Percentiles rank a stretch among this genome's conserved stretches.
Evolutionary conservation across 2,797 vertebrate genomes (phyloP).

Genomic region (Acipenser transmontanus): DNA sequence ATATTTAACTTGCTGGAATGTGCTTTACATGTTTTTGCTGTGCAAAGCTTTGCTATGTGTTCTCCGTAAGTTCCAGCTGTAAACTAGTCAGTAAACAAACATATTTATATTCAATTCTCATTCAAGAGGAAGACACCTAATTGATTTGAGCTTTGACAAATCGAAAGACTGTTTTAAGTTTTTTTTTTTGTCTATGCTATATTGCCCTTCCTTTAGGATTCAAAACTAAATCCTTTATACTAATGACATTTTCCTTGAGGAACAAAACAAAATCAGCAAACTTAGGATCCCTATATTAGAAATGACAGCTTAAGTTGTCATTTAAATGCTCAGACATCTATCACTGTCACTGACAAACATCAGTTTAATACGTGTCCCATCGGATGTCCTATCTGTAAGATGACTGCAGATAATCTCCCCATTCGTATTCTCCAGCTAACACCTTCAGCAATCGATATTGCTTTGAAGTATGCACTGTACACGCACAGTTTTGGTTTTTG

Average conservation of each 20-base stretch:
- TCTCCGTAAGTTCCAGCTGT: no score
- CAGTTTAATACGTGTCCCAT: slow-evolving; percentile 21
- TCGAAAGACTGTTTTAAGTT: slow-evolving; percentile 15
- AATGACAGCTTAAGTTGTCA: slow-evolving; percentile 14
- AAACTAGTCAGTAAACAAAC: no score
- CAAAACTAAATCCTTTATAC: slow-evolving; percentile 28
- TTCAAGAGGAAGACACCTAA: no score
- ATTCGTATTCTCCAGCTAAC: slow-evolving; percentile 10
- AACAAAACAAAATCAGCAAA: slow-evolving; percentile 23
- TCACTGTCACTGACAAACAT: slow-evolving; percentile 10
- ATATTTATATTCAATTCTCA: no score
- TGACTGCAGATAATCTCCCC: slow-evolving; percentile 18
- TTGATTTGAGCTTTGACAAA: no score
- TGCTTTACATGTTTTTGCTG: no score
- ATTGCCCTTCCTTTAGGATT: slow-evolving; percentile 18
- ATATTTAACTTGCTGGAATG: no score
- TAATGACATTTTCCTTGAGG: slow-evolving; percentile 24
- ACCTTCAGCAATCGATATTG: slow-evolving; percentile 9
- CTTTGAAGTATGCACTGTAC: slow-evolving; percentile 13
- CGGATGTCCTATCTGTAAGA: slow-evolving; percentile 18
- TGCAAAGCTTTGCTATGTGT: no score
- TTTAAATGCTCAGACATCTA: slow-evolving; percentile 22
- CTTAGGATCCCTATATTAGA: slow-evolving; percentile 12
- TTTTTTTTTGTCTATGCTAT: slow-evolving; percentile 15
- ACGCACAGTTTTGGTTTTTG: slow-evolving; percentile 1